Evolutionary conservation across 2,888 invertebrate genomes (phyloP).

Genomic region (Meandrusa payeni): DNA sequence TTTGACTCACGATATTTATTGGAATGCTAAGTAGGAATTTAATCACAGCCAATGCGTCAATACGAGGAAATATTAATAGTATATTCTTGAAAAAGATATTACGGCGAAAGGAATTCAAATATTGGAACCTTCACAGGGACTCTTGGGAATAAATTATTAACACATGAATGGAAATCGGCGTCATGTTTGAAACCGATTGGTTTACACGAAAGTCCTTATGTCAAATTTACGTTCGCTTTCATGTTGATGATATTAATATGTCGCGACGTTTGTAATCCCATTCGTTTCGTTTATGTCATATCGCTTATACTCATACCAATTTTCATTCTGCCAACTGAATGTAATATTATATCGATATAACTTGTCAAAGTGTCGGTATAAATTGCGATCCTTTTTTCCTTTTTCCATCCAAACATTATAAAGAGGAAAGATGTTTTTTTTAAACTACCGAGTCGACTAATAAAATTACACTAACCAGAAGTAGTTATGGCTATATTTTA

Average conservation of each 20-base stretch:
- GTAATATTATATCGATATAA: no score
- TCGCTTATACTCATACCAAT: constrained; percentile 2
- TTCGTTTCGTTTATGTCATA: constrained; percentile 5
- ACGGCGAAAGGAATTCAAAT: constrained; percentile 22
- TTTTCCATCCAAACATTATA: no score
- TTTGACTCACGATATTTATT: constrained; percentile 7
- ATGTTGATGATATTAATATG: constrained; percentile 20
- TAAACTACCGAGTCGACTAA: no score
- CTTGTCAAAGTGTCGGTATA: no score
- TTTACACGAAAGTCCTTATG: constrained; percentile 18
- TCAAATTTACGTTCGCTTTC: constrained; percentile 19
- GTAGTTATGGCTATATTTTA: no score
- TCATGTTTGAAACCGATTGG: constrained; percentile 22
- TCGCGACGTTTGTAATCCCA: constrained; percentile 19
- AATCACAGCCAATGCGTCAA: constrained; percentile 14
- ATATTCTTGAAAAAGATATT: constrained; percentile 22
- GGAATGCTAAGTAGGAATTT: constrained; percentile 18
- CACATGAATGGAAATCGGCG: constrained; percentile 19
- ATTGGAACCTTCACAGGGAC: constrained; percentile 17
- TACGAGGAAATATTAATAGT: constrained; percentile 19
- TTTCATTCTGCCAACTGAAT: background rate
- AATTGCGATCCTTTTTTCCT: no score
- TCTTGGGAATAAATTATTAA: constrained; percentile 22
- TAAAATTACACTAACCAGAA: no score
- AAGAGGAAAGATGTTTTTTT: no score